Evolutionary conservation across 2,888 invertebrate species (phyloP).

Genomic region (Seira sanloemensis): DNA sequence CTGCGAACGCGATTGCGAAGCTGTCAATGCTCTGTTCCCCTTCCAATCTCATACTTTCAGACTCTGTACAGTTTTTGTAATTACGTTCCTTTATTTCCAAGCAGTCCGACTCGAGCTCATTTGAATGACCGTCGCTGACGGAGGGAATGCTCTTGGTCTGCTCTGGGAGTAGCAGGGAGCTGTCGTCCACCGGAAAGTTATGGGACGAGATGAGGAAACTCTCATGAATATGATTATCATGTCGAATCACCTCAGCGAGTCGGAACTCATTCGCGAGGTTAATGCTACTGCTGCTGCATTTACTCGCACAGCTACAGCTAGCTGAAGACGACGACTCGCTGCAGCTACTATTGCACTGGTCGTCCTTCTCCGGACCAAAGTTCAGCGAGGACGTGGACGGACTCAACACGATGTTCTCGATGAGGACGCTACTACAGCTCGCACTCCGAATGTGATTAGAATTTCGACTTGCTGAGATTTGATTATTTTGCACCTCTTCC

Average conservation of each 20-base stretch:
- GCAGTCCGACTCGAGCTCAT: background rate
- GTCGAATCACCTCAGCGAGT: slow-evolving; percentile 44
- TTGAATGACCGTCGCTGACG: slow-evolving; percentile 8
- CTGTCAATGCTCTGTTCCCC: slow-evolving; percentile 19
- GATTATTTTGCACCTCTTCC: background rate
- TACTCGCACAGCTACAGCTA: background rate
- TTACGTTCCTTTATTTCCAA: background rate
- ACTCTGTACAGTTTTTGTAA: background rate
- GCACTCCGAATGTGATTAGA: background rate
- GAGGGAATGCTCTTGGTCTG: slow-evolving; percentile 37
- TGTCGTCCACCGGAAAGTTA: slow-evolving; percentile 39
- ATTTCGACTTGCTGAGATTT: no score
- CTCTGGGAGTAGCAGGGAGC: slow-evolving; percentile 41
- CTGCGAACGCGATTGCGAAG: background rate
- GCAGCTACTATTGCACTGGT: background rate
- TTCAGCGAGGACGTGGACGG: background rate
- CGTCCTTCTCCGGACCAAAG: background rate
- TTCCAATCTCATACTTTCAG: background rate
- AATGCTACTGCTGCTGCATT: slow-evolving; percentile 22
- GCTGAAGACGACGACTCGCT: background rate
- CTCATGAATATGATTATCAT: slow-evolving; percentile 45
- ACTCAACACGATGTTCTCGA: background rate
- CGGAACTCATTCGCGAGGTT: slow-evolving; percentile 37
- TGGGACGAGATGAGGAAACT: slow-evolving; percentile 63
- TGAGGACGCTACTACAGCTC: slow-evolving; percentile 27